phyloP scores from a whole-genome alignment of 2,797 vertebrate species.

The Acanthurus tractus region DNA sequence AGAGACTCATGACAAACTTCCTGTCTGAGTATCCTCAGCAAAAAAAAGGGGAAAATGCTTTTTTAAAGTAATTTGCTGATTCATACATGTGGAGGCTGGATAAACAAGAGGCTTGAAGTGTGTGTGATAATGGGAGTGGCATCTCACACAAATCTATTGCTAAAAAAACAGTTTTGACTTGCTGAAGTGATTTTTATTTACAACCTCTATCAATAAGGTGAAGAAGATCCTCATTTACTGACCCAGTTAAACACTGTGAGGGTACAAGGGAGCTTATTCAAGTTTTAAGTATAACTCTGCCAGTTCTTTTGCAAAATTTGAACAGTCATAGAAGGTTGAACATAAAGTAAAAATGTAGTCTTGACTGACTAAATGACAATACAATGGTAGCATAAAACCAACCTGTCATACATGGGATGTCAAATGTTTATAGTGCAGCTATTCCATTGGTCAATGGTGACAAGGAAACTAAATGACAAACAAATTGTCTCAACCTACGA shows the following conservation, averaged over 20 bases:
- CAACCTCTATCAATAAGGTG: not conserved
- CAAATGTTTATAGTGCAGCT: not conserved
- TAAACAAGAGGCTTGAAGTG: not conserved
- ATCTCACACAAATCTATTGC: not conserved
- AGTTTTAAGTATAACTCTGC: not conserved
- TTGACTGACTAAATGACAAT: not conserved
- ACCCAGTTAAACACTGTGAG: not conserved
- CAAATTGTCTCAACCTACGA: not conserved
- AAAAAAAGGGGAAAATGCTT: no score
- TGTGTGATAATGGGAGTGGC: not conserved
- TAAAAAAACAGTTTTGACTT: not conserved
- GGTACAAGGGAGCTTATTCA: not conserved
- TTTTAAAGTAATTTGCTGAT: no score
- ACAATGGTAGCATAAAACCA: not conserved
- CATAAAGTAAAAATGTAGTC: not conserved
- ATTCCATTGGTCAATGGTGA: not conserved
- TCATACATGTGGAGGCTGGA: not conserved
- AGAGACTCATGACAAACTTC: not conserved
- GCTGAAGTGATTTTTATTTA: not conserved
- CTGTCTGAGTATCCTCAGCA: no score
- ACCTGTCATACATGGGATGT: not conserved
- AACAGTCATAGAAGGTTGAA: not conserved
- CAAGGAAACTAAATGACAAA: no score
- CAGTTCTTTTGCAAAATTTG: not conserved
- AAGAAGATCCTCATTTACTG: not conserved